phyloP scores from a whole-genome alignment of 2,888 invertebrate species.

The Cynaeus angustus region DNA sequence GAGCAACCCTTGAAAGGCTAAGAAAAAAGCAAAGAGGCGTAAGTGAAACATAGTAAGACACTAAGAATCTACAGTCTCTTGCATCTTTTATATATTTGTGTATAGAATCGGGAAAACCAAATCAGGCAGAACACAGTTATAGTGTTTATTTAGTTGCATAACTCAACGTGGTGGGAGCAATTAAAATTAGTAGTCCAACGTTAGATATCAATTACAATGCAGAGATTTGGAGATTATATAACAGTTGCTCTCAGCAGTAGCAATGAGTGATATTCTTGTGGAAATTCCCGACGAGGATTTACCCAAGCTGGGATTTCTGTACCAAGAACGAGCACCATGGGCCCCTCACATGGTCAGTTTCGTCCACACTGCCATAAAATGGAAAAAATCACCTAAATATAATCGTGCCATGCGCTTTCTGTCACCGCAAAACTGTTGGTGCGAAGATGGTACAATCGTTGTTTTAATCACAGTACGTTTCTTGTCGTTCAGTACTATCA shows the following conservation, averaged over 20 bases:
- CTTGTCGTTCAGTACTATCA: neutral
- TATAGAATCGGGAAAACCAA: neutral
- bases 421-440: slow-evolving; percentile 20
- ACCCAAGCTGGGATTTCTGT: slow-evolving; percentile 7
- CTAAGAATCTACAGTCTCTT: no score
- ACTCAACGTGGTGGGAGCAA: neutral
- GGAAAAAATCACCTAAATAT: slow-evolving; percentile 26
- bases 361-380: slow-evolving; percentile 14
- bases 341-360: slow-evolving; percentile 25
- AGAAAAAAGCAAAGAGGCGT: neutral
- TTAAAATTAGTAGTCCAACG: no score
- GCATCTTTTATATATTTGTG: no score
- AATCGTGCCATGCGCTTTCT: neutral
- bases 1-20: neutral
- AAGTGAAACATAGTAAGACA: neutral
- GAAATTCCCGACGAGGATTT: slow-evolving; percentile 22
- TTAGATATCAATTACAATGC: no score
- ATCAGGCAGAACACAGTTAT: no score
- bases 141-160: slow-evolving; percentile 1
- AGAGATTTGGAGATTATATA: no score
- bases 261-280: slow-evolving; percentile 15
- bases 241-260: no score
- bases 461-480: slow-evolving; percentile 2
- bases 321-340: slow-evolving; percentile 9
- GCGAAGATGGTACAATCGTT: slow-evolving; percentile 22